A percentile compares a stretch with the other conserved stretches of the same genome.
Conservation (phyloP, 2,797 vertebrate species). For the Platalea minor region DNA sequence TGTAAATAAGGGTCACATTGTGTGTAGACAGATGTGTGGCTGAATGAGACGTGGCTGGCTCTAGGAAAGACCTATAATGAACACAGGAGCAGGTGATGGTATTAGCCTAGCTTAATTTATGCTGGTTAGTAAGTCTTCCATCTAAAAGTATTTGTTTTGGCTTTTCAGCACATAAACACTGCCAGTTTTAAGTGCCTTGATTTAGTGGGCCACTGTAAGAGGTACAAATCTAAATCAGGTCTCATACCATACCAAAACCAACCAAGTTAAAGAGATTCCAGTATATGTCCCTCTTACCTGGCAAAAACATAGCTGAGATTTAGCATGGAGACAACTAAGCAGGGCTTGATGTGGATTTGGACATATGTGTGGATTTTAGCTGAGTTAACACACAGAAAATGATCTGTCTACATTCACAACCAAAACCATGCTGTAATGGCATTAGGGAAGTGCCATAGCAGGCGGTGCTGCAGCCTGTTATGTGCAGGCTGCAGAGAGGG, state of each 20-base stretch:
- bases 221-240: not conserved
- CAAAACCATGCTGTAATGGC: not conserved
- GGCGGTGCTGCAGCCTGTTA: not conserved
- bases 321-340: not conserved
- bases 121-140: not conserved
- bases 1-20: not conserved
- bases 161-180: not conserved
- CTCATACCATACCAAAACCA: not conserved
- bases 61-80: not conserved
- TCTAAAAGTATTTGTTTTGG: not conserved
- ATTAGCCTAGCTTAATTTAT: not conserved
- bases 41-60: not conserved
- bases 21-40: not conserved
- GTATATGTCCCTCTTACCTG: not conserved
- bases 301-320: not conserved
- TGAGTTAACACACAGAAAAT: not conserved
- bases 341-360: not conserved
- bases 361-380: not conserved
- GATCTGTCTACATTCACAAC: not conserved
- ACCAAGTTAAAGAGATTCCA: not conserved
- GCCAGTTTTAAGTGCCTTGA: not conserved
- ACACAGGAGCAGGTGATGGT: not conserved
- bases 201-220: not conserved
- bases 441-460: not conserved
- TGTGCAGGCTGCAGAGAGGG: not conserved